Percentiles rank a stretch among this genome's conserved stretches.
Conservation (phyloP, 2,888 invertebrate species). For the Tetragnatha montana region DNA sequence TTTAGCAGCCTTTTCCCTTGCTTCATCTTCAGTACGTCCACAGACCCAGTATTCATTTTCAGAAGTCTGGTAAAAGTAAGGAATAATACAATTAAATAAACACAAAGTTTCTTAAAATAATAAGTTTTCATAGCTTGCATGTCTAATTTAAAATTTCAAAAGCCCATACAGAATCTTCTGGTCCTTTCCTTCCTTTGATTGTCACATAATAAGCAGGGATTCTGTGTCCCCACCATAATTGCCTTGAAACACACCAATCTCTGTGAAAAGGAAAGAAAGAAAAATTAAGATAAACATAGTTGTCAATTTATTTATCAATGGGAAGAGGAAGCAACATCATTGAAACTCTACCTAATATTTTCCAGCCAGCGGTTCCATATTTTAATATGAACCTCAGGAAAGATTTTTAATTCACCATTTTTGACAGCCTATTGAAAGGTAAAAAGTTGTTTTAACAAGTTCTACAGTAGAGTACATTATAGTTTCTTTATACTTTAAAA, state of each 20-base stretch:
- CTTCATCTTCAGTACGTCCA: slow-evolving; percentile 83
- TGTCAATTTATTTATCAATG: too few species aligned
- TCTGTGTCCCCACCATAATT: slow-evolving; percentile 99
- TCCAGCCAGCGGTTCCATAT: slow-evolving; percentile 98
- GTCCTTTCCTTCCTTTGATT: slow-evolving; percentile 77
- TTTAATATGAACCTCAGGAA: slow-evolving; percentile 92
- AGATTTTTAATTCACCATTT: slow-evolving; percentile 88
- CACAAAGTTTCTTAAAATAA: not conserved
- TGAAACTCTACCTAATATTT: slow-evolving; percentile 82
- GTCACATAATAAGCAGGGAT: slow-evolving; percentile 93
- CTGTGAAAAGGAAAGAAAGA: slow-evolving; percentile 77
- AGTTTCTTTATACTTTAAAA: not conserved
- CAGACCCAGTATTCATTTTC: slow-evolving; percentile 80
- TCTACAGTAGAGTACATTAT: not conserved
- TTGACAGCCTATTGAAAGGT: slow-evolving; percentile 81
- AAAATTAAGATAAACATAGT: not conserved
- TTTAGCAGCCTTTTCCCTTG: slow-evolving; percentile 85
- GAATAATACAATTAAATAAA: not conserved
- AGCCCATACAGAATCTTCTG: slow-evolving; percentile 75
- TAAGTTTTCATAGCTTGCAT: too few species aligned
- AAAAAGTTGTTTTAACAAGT: not conserved
- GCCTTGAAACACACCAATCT: slow-evolving; percentile 98
- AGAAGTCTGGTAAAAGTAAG: not conserved
- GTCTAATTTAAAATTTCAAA: too few species aligned
- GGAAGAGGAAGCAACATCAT: too few species aligned